A percentile compares a stretch with the other conserved stretches of the same genome.
These are phyloP conservation scores for Catharus minimus DNA, from an alignment of 2,113 vertebrate genomes.

Conservation along the genomic window DNA sequence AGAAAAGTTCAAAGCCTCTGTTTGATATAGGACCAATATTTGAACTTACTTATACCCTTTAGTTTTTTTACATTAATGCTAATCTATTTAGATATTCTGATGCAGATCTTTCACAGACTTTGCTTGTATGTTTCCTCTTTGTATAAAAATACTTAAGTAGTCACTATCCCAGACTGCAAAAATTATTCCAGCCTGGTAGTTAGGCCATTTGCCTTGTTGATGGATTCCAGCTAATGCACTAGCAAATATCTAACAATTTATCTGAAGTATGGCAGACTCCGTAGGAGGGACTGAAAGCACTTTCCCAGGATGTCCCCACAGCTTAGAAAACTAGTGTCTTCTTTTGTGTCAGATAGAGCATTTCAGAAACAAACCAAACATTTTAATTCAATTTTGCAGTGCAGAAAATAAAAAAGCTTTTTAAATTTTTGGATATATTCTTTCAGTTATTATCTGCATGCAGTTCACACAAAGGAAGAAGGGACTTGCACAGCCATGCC, in stretches of 20 bases:
- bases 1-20: not conserved
- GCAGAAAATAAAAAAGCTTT: not conserved
- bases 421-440: not conserved
- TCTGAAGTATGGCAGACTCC: not conserved
- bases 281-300: not conserved
- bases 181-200: not conserved
- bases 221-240: not conserved
- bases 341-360: not conserved
- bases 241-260: not conserved
- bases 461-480: not conserved
- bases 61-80: not conserved
- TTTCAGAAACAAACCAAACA: not conserved
- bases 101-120: not conserved
- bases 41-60: not conserved
- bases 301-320: not conserved
- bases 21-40: not conserved
- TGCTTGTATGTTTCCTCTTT: not conserved
- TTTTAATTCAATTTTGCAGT: not conserved
- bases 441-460: not conserved
- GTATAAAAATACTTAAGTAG: not conserved
- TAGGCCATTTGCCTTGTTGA: not conserved
- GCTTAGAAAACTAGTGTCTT: not conserved
- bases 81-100: constrained; percentile 1
- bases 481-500: not conserved
- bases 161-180: not conserved